Evolutionary conservation across 2,888 invertebrate genomes (phyloP), one percentile per base, ranked within the genome.

Genomic region (Ormyrus rosae): DNA sequence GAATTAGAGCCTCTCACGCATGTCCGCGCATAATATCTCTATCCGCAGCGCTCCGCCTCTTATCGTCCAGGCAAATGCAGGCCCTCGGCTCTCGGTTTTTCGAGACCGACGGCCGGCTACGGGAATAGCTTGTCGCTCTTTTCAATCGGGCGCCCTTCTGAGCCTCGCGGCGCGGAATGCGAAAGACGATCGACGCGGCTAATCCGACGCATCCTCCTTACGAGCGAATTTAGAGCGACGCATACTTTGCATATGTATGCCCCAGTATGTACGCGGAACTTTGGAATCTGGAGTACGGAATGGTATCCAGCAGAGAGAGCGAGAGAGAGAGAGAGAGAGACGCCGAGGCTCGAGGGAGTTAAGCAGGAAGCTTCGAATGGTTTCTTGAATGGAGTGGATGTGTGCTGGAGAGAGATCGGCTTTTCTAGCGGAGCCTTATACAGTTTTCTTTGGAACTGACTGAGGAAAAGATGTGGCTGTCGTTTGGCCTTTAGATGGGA

Each of bases 201-300:
- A 81, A 77, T 81, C 80, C 80, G 50, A 53, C 68, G 76, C 80
- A 72, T 81, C 80, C 77, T 67, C 77, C 68, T 73, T 55, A 51
- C 51, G 46, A 8, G 65, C 68, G 75, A 75, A 75, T 75, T 60
- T 50, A 75, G 68, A 8, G 6, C 10, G 64, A 45, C 11, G 11
- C 46, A n/a, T 48, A 5, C 48, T 80, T 75, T 75, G 80, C 75
- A 75, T 80, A 80, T 65, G 65, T 60, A 75, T 58, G 60, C 70
- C 34, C 13, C 13, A 19, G n/a, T 10, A 34, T 34, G 51, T 63
- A 51, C 7, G 64, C 11, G 64, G n/a, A 48, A n/a, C n/a, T 11
- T 5, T 58, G 55, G 63, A 64, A 73, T 65, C 64, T 51, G 48
- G 64, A 56, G 53, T 72, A 72, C 7, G 48, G 63, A 34, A 34